Base-by-base conservation (phyloP, 2,113 vertebrate species). In the Syrmaticus mikado region DNA sequence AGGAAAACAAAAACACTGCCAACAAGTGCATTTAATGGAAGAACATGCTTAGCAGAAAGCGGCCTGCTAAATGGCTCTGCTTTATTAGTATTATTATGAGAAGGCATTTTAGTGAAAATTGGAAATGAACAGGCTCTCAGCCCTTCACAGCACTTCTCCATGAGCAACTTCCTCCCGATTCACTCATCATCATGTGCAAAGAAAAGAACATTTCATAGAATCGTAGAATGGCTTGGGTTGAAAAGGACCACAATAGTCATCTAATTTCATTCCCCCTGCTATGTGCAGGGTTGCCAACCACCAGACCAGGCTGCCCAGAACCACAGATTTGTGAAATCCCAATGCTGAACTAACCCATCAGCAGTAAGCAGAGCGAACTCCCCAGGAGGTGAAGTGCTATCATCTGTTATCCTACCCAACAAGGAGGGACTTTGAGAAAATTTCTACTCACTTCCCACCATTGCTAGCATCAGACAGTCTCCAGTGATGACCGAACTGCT, bases 41-140 rank as follows among this genome's bases (percentile, higher is more conserved):
- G 60, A 82, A 85, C 0, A 5, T 76, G 83, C 57, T 92, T 72
- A 95, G 25, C 25, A 88, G 75, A 67, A 83, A 34, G 50, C 46
- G 72, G 66, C 20, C 32, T 93, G 92, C 67, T 84, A 93, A 93
- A 75, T 53, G 45, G 50, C 43, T 93, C 76, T 80, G 75, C 58
- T 64, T 74, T 48, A 15, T 12, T 40, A 21, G 89, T 70, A 34
- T 89, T 85, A 46, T 93, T 75, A 75, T 65, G 80, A 92, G 87
- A 94, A 96, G 91, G 30, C 87, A 85, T 83, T 87, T 83, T 34
- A 92, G 22, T 32, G 40, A 81, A 82, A 80, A 87, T 32, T 87
- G 72, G 79, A 88, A 92, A 90, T 20, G 20, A 75, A 28, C 57
- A 53, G 55, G 55, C 50, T 50, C 18, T 74, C 70, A 65, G 79